Conservation (phyloP, 2,888 invertebrate species). For the Pristionchus fissidentatus region DNA sequence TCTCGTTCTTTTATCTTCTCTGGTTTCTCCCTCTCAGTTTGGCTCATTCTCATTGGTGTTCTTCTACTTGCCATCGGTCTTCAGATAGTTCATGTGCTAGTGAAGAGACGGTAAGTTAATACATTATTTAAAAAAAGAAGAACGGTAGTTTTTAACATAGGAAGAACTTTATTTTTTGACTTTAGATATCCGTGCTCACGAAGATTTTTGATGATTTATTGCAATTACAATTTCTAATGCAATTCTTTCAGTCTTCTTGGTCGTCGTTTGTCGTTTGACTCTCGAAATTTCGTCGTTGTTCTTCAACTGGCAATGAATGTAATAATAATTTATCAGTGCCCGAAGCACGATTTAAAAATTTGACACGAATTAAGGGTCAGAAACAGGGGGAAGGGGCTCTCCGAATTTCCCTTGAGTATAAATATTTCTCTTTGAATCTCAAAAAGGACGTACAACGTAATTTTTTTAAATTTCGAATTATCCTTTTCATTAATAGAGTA, state of each 20-base stretch:
- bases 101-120: conserved; percentile 14
- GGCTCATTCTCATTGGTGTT: background rate
- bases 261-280: background rate
- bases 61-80: background rate
- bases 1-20: conserved; percentile 35
- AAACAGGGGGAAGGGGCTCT: background rate
- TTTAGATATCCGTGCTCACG: too few relatives aligned
- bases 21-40: conserved; percentile 17
- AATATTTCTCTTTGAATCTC: too few relatives aligned
- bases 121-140: background rate
- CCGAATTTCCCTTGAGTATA: background rate
- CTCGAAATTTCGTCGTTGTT: conserved; percentile 18
- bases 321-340: background rate
- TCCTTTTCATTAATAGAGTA: background rate
- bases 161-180: too few relatives aligned
- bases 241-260: background rate
- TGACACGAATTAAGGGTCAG: background rate
- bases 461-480: background rate
- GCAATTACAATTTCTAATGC: too few relatives aligned
- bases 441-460: background rate
- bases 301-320: conserved; percentile 28
- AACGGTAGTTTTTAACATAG: too few relatives aligned
- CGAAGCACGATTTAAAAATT: background rate
- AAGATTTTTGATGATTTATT: too few relatives aligned
- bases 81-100: conserved; percentile 25